These are phyloP conservation scores for Ganaspis sp. DNA, from an alignment of 1,140 invertebrate genomes.

Conservation along the genomic window DNA sequence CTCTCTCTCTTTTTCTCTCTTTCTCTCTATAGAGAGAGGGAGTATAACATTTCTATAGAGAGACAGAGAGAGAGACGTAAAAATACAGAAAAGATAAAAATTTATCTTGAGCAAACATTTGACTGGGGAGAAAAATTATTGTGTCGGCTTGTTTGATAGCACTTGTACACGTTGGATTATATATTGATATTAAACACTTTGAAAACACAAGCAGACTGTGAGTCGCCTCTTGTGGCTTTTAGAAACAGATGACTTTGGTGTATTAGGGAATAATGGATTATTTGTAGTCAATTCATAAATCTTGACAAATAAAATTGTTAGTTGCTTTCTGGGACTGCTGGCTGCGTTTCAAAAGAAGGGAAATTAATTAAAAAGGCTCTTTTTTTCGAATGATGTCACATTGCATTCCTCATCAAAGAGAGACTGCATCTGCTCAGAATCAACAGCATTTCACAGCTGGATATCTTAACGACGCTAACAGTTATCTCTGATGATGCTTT, in stretches of 20 bases:
- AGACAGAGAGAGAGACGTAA: too few species aligned
- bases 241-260: background rate
- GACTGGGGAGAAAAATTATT: background rate
- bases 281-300: background rate
- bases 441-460: constrained; percentile 8
- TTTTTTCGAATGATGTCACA: constrained; percentile 1
- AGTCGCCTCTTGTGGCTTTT: background rate
- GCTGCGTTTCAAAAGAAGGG: background rate
- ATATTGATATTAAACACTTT: background rate
- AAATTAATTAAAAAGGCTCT: background rate
- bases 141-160: background rate
- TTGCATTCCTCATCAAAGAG: constrained; percentile 1
- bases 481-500: constrained; percentile 5
- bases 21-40: too few species aligned
- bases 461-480: constrained; percentile 3
- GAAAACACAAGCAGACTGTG: background rate
- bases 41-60: too few species aligned
- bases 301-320: background rate
- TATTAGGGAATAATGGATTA: background rate
- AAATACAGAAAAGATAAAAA: background rate
- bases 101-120: background rate
- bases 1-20: too few species aligned
- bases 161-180: background rate
- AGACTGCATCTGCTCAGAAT: constrained; percentile 3
- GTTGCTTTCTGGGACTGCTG: background rate